phyloP scores from a whole-genome alignment of 2,113 vertebrate genomes.

The Salvelinus sp. region DNA sequence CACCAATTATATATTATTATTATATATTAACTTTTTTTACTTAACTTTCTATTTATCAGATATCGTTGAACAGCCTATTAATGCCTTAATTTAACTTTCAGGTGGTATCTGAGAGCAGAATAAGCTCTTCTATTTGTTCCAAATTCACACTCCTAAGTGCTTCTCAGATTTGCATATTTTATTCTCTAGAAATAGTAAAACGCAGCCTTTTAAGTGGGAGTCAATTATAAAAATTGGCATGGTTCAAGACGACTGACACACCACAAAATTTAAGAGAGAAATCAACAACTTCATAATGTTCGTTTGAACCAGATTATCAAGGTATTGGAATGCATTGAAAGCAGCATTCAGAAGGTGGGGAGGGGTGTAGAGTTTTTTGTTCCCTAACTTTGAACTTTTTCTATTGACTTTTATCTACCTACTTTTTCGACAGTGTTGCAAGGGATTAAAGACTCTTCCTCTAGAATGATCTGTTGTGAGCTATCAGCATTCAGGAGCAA shows the following conservation, averaged over 20 bases:
- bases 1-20: background rate
- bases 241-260: background rate
- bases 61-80: too few relatives aligned
- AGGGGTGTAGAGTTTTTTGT: background rate
- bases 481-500: background rate
- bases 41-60: too few relatives aligned
- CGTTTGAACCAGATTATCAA: constrained; percentile 18
- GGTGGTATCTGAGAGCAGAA: constrained; percentile 14
- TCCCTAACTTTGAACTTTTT: background rate
- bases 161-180: too few relatives aligned
- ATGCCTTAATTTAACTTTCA: constrained; percentile 33
- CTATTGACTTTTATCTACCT: constrained; percentile 1
- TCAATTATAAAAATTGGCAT: constrained; percentile 5
- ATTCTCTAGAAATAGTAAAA: background rate
- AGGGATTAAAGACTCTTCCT: constrained; percentile 18
- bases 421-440: background rate
- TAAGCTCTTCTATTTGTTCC: constrained; percentile 47
- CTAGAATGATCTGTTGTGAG: background rate
- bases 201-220: background rate
- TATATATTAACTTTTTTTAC: constrained; percentile 2
- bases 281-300: constrained; percentile 4
- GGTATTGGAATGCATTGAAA: background rate
- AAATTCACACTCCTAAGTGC: constrained; percentile 38
- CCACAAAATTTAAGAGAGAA: background rate
- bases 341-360: background rate